Evolutionary conservation across 2,113 vertebrate genomes (phyloP).

Genomic region (Oreotrochilus melanogaster): DNA sequence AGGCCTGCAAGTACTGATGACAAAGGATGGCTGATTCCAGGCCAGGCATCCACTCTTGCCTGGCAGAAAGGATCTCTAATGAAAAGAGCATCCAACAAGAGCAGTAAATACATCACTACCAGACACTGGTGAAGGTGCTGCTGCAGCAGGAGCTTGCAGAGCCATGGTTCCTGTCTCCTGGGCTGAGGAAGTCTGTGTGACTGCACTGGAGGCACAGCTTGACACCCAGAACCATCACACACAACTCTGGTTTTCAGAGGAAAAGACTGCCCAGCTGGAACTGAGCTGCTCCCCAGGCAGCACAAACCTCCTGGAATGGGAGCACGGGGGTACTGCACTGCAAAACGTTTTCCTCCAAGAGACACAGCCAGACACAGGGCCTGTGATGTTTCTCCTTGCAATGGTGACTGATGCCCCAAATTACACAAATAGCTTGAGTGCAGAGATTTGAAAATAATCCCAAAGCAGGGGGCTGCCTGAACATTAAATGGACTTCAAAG

Average conservation of each 20-base stretch:
- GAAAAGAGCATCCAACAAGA: background rate
- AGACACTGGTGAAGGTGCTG: background rate
- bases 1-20: background rate
- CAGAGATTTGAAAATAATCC: background rate
- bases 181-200: background rate
- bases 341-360: background rate
- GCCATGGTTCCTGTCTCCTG: background rate
- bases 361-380: background rate
- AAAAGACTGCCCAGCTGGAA: background rate
- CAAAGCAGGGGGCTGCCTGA: background rate
- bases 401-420: background rate
- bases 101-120: background rate
- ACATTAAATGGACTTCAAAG: background rate
- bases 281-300: background rate
- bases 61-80: background rate
- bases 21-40: constrained; percentile 1
- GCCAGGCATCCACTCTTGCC: constrained; percentile 7
- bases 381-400: background rate
- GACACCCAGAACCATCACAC: background rate
- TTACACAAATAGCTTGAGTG: background rate
- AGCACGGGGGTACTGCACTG: background rate
- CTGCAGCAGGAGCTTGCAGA: background rate
- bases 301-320: background rate
- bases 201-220: background rate
- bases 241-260: background rate